phyloP scores from a whole-genome alignment of 1,140 invertebrate genomes.

The Dendrolimus punctatus region DNA sequence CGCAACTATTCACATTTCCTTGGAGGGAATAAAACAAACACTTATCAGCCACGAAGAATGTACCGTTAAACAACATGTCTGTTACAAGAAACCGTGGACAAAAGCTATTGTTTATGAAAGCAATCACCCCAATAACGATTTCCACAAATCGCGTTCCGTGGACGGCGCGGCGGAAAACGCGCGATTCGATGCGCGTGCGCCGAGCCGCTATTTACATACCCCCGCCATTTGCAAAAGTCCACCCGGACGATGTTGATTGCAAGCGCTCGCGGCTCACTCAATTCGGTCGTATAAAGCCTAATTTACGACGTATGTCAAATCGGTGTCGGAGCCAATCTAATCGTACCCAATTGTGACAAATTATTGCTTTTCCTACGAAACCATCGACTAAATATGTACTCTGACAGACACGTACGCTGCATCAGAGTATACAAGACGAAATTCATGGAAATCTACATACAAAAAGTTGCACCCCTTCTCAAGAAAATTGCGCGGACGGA shows the following conservation, averaged over 20 bases:
- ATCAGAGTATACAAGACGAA: constrained; percentile 5
- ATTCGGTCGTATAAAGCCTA: constrained; percentile 36
- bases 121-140: constrained; percentile 70
- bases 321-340: constrained; percentile 64
- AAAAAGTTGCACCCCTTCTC: constrained; percentile 25
- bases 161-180: constrained; percentile 52
- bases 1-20: constrained; percentile 14
- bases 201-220: constrained; percentile 19
- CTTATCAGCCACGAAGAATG: constrained; percentile 43
- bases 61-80: constrained; percentile 40
- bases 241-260: constrained; percentile 10
- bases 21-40: constrained; percentile 28
- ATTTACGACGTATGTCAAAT: constrained; percentile 68
- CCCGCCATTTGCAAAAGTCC: constrained; percentile 42
- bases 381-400: constrained; percentile 54
- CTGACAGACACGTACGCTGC: constrained; percentile 42
- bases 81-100: constrained; percentile 52
- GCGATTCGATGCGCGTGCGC: constrained; percentile 66
- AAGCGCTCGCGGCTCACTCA: constrained; percentile 24
- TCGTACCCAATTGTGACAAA: constrained; percentile 67
- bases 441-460: constrained; percentile 42
- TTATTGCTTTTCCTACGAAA: constrained; percentile 70
- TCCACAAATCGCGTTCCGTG: constrained; percentile 54
- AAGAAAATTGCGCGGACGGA: too few species aligned
- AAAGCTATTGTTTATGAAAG: constrained; percentile 69